Conservation (phyloP, 2,113 vertebrate species). For the Thunnus maccoyii region DNA sequence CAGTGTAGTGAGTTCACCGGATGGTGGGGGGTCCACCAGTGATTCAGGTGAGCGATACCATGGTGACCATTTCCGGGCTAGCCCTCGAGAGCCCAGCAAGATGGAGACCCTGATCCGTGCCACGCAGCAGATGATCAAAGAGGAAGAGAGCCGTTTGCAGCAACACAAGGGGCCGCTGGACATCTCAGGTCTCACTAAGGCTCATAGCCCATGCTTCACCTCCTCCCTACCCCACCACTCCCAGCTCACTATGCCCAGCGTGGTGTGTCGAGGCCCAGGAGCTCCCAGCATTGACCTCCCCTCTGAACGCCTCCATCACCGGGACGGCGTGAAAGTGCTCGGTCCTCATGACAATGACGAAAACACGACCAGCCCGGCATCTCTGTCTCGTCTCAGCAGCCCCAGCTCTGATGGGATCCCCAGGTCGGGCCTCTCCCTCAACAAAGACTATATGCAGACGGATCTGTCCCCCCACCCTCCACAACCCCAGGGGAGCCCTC, state of each 20-base stretch:
- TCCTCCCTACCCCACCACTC: constrained; percentile 85
- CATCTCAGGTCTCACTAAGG: constrained; percentile 91
- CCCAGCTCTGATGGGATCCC: constrained; percentile 84
- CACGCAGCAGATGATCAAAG: constrained; percentile 99
- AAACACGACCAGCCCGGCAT: constrained; percentile 90
- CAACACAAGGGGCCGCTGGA: constrained; percentile 87
- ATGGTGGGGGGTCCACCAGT: constrained; percentile 92
- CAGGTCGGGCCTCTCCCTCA: constrained; percentile 90
- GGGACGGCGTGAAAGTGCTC: constrained; percentile 75
- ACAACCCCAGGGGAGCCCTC: constrained; percentile 87
- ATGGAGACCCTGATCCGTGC: constrained; percentile 98
- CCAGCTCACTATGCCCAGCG: constrained; percentile 88
- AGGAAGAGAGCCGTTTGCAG: constrained; percentile 96
- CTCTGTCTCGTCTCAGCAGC: constrained; percentile 95
- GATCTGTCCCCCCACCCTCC: constrained; percentile 92
- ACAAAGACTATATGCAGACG: constrained; percentile 95
- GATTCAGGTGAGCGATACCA: constrained; percentile 96
- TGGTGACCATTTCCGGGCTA: constrained; percentile 91
- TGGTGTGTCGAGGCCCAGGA: constrained; percentile 87
- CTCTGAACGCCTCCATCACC: constrained; percentile 82
- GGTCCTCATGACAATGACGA: constrained; percentile 85
- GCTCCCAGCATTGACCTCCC: constrained; percentile 79
- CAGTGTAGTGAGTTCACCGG: constrained; percentile 96
- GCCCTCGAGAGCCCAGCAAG: constrained; percentile 96
- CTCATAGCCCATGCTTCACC: constrained; percentile 91